phyloP scores from a whole-genome alignment of 1,140 invertebrate genomes.

The Cydia pomonella region DNA sequence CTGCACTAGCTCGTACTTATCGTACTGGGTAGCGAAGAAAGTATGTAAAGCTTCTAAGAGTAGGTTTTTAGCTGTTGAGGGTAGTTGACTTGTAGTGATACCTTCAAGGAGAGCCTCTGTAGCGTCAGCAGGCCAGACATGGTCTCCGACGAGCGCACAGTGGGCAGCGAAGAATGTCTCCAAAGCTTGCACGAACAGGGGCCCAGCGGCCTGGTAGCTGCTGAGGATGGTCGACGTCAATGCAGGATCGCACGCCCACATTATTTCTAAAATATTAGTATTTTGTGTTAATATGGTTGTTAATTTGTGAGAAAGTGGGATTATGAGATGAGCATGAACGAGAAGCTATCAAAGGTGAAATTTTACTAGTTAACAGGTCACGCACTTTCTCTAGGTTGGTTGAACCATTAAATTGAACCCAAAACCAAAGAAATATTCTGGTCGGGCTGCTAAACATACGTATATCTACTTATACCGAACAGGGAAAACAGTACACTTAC shows the following conservation, averaged over 20 bases:
- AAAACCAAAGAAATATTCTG: no score
- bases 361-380: no score
- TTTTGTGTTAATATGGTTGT: no score
- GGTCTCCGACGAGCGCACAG: constrained; percentile 63
- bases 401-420: no score
- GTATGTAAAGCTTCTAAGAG: constrained; percentile 79
- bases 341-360: no score
- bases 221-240: constrained; percentile 6
- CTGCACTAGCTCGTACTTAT: constrained; percentile 76
- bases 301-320: no score
- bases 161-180: constrained; percentile 35
- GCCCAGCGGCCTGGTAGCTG: constrained; percentile 43
- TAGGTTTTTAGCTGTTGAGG: constrained; percentile 61
- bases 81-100: background rate
- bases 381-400: no score
- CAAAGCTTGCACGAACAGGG: constrained; percentile 81
- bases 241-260: constrained; percentile 34
- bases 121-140: constrained; percentile 32
- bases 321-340: no score
- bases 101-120: constrained; percentile 9
- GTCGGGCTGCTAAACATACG: no score
- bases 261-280: constrained; percentile 8
- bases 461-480: no score
- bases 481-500: no score
- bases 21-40: constrained; percentile 77